Base-by-base conservation (phyloP, 1,140 invertebrate genomes). In the Aplysia californica region DNA sequence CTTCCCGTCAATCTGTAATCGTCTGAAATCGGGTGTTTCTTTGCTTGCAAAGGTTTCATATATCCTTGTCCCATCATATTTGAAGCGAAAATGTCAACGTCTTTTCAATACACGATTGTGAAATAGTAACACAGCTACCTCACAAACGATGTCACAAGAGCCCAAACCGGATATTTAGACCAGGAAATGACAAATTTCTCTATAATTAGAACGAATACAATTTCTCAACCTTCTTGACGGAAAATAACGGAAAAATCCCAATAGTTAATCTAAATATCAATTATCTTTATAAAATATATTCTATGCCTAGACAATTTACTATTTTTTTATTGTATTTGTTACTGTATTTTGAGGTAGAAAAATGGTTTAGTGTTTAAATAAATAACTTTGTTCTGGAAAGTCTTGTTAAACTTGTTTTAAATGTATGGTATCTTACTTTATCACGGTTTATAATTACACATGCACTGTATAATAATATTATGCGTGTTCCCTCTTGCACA, bases 1-100 rank as follows among this genome's bases (percentile, higher is more conserved):
- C 93, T 96, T 85, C 94, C 94, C n/a, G 96, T 96, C 81, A 99
- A 96, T 87, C 95, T 93, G 88, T 98, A 99, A 90, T 99, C 97
- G 75, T 97, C 94, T 36, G 93, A 95, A 79, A 99, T 95, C 26
- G 94, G 93, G 41, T 93, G 96, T 50, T 87, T 88, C 81, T 87
- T 89, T 5, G 88, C 83, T 33, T 87, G 82, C 55, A 88, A 79
- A 44, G 77, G 75, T 79, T 82, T 83, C 31, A 83, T 81, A 26
- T 84, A 75, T 18, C 73, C 77, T 64, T 86, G 84, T 61, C 85
- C 85, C 87, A 87, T 87, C 82, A 83, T 87, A 59, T 76, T 82
- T 56, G 77, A 75, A 68, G 50, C 31, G 23, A 15, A 31, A 29
- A 23, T 44, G n/a, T 33, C 23, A 6, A 39, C 29, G 10, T 5